These are phyloP conservation scores for Sebastes iracundus DNA, from an alignment of 2,797 vertebrate genomes.

Conservation along the genomic window DNA sequence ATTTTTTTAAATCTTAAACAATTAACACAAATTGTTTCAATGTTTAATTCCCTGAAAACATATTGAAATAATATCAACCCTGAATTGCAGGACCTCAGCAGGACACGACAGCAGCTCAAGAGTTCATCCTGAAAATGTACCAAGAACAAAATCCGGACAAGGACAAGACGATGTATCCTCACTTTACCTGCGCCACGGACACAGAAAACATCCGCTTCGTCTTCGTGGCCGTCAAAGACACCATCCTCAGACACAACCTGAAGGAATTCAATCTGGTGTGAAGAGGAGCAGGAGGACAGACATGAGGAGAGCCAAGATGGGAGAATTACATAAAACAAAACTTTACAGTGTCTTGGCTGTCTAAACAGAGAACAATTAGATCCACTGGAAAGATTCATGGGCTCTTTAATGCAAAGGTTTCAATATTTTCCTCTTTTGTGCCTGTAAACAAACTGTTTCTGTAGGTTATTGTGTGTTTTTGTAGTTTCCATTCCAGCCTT, in stretches of 20 bases:
- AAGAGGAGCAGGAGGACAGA: background rate
- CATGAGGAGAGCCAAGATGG: background rate
- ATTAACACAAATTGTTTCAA: background rate
- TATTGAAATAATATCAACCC: background rate
- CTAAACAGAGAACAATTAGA: background rate
- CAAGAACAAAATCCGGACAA: slow-evolving; percentile 90
- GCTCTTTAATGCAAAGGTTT: background rate
- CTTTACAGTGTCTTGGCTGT: background rate
- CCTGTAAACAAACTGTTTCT: background rate
- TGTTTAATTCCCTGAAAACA: background rate
- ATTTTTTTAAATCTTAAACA: background rate
- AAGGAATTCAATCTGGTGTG: slow-evolving; percentile 89
- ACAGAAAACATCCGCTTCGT: slow-evolving; percentile 92
- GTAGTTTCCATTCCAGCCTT: background rate
- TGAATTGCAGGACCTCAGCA: slow-evolving; percentile 83
- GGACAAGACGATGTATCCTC: slow-evolving; percentile 89
- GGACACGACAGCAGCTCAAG: slow-evolving; percentile 83
- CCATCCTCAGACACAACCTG: slow-evolving; percentile 90
- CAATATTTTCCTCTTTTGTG: background rate
- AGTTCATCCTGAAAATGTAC: slow-evolving; percentile 93
- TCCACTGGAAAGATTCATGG: background rate
- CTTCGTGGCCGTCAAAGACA: slow-evolving; percentile 92
- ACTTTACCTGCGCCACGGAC: slow-evolving; percentile 92
- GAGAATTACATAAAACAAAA: background rate
- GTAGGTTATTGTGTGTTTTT: slow-evolving; percentile 8